A percentile compares a stretch with the other conserved stretches of the same genome.
Evolutionary conservation across 2,113 vertebrate genomes (phyloP).

Genomic region (Microcebus lehilahytsara): DNA sequence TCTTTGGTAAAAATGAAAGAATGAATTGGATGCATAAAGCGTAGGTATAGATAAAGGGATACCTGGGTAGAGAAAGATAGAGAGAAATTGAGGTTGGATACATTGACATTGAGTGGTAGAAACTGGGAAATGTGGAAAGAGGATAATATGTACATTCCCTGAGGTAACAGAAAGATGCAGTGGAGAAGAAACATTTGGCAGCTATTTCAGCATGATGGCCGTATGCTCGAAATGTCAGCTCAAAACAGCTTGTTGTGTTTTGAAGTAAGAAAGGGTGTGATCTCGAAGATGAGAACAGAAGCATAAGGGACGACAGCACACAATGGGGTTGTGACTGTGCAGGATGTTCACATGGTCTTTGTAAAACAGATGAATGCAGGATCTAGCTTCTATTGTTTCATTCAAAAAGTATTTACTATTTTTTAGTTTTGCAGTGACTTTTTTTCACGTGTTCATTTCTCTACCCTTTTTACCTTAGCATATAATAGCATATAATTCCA

Average conservation of each 20-base stretch:
- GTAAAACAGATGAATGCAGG: background rate
- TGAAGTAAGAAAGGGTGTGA: conserved; percentile 40
- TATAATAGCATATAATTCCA: too few species aligned
- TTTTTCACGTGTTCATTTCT: background rate
- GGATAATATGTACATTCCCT: background rate
- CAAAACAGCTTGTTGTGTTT: conserved; percentile 63
- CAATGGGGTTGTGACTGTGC: background rate
- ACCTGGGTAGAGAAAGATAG: background rate
- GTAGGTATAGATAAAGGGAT: background rate
- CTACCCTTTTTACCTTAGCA: background rate
- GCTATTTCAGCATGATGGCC: conserved; percentile 41
- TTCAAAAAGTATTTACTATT: background rate
- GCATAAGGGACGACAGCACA: conserved; percentile 30
- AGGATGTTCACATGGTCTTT: background rate
- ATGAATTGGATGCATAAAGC: background rate
- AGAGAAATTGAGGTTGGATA: background rate
- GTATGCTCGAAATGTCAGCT: conserved; percentile 66
- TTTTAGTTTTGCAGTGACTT: background rate
- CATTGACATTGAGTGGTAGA: background rate
- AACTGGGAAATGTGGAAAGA: background rate
- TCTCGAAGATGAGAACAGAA: conserved; percentile 35
- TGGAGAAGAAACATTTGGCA: conserved; percentile 48
- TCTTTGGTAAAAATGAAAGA: background rate
- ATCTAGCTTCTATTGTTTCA: background rate
- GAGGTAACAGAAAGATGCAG: conserved; percentile 46